Evolutionary conservation across 2,797 vertebrate species (phyloP), one percentile per base, ranked within the genome.

Genomic region (Gymnodraco acuticeps): DNA sequence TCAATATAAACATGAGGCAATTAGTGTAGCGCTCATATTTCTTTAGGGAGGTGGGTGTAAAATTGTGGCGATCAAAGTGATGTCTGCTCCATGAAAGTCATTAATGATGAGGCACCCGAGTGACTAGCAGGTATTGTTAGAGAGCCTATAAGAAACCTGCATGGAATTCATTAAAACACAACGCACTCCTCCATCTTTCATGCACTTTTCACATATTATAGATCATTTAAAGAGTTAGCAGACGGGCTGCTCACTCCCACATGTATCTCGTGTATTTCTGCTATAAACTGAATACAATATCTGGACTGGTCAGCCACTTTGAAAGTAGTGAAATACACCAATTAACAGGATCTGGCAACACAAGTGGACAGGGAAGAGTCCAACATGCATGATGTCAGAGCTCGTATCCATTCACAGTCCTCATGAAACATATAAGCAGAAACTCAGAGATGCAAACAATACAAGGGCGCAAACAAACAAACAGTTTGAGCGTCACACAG

Each of bases 1-100:
- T 92, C 91, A 88, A 91, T 92, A 89, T 75, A 89, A 91, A 91
- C 89, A 91, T 73, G 84, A 87, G 77, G 88, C 88, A 90, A 93
- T 93, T 92, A 92, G 89, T 84, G 84, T 82, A 81, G 79, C 72
- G 11, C 77, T 89, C 86, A 85, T 85, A 87, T 90, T 89, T 92
- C 85, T 88, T 88, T 48, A 60, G 84, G 82, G 90, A 84, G 67
- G 84, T 72, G 61, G 84, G 83, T 73, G 77, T 78, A 77, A 88
- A 73, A 82, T 76, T 7, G 20, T 61, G 75, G 53, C 33, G 51
- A 87, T 87, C 81, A 88, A 88, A 88, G 81, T 75, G 75, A 88
- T 73, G 82, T 80, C 73, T 69, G 71, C 77, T 69, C 51, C 73
- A 65, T 61, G 70, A 53, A 42, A 82, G 77, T 79, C 86, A 80